Conservation (phyloP, 2,797 vertebrate genomes). For the Pogoniulus pusillus region DNA sequence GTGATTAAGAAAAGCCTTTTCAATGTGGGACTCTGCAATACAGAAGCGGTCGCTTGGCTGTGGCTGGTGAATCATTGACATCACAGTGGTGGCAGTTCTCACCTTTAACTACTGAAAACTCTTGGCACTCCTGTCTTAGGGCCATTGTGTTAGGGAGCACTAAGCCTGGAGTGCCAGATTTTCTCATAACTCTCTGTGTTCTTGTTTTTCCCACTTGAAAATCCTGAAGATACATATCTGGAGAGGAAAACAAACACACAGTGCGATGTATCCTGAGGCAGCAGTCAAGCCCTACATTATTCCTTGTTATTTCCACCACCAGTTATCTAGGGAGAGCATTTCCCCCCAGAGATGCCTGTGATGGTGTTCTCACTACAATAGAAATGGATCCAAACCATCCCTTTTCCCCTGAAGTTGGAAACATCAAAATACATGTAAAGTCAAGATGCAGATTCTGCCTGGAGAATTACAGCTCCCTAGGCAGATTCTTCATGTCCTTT, state of each 20-base stretch:
- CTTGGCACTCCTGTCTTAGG: neutral
- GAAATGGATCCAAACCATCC: neutral
- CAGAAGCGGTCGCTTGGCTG: neutral
- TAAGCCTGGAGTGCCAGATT: neutral
- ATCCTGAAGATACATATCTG: rapidly evolving
- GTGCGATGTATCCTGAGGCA: neutral
- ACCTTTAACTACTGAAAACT: neutral
- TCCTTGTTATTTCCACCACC: neutral
- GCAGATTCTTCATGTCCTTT: neutral
- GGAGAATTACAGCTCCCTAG: slow-evolving; percentile 26
- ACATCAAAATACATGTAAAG: neutral
- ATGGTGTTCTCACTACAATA: neutral
- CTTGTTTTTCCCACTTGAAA: neutral
- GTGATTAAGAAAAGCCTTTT: neutral
- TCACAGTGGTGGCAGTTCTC: neutral
- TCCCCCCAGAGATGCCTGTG: neutral
- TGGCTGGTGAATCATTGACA: neutral
- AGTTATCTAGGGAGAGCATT: neutral
- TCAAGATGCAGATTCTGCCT: neutral
- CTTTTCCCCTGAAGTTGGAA: neutral
- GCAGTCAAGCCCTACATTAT: neutral
- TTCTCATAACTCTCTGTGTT: neutral
- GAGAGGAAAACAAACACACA: neutral
- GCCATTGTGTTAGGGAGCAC: neutral
- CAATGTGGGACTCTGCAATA: neutral